Percentiles rank a stretch among this genome's conserved stretches.
These are phyloP conservation scores for Drosophila nannoptera DNA, from an alignment of 1,140 invertebrate genomes.

Conservation along the genomic window DNA sequence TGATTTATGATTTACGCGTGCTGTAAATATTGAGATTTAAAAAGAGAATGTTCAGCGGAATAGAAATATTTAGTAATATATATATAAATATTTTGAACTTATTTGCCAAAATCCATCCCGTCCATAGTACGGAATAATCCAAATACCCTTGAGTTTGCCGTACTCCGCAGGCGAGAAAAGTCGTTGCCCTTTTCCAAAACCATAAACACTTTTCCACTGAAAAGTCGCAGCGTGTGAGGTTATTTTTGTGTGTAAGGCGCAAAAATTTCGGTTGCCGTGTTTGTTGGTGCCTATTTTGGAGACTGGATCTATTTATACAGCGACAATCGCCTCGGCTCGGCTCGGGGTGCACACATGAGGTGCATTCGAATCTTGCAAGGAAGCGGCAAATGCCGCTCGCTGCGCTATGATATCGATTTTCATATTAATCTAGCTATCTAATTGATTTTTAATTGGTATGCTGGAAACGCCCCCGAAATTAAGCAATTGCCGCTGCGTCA, in stretches of 20 bases:
- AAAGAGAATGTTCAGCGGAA: too few species aligned
- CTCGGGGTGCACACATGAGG: slow-evolving; percentile 11
- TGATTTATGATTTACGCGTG: too few species aligned
- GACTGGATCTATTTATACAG: slow-evolving; percentile 35
- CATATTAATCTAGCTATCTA: slow-evolving; percentile 28
- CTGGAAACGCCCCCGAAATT: slow-evolving; percentile 39
- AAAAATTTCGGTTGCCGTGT: slow-evolving; percentile 40
- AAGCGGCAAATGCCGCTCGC: neutral
- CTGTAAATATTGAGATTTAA: too few species aligned
- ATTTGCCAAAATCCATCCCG: neutral
- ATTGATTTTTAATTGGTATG: slow-evolving; percentile 60
- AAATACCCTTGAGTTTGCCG: slow-evolving; percentile 22
- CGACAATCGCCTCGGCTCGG: slow-evolving; percentile 32
- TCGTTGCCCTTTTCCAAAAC: slow-evolving; percentile 64
- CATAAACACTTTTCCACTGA: slow-evolving; percentile 42
- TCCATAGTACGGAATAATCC: neutral
- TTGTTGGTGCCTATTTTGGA: slow-evolving; percentile 48
- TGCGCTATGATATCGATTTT: slow-evolving; percentile 37
- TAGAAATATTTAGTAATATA: too few species aligned
- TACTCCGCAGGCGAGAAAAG: slow-evolving; percentile 36
- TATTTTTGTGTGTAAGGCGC: slow-evolving; percentile 62
- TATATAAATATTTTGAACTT: too few species aligned
- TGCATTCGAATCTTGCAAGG: slow-evolving; percentile 4
- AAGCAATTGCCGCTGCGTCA: slow-evolving; percentile 31
- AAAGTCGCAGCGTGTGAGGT: slow-evolving; percentile 28